A percentile compares a stretch with the other conserved stretches of the same genome.
These are phyloP conservation scores for Bubo bubo DNA, from an alignment of 2,113 vertebrate species.

Conservation along the genomic window DNA sequence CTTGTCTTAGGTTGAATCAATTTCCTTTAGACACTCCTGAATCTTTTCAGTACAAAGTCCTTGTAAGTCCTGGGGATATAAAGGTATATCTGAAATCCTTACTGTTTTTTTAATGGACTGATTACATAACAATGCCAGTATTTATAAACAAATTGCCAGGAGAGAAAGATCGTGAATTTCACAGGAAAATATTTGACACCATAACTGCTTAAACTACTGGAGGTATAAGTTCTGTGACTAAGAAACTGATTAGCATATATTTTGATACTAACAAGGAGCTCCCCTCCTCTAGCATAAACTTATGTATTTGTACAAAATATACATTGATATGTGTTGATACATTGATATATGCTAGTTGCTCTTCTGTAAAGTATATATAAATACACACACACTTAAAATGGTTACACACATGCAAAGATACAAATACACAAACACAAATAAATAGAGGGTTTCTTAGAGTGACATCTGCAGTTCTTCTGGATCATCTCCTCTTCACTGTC, in stretches of 20 bases:
- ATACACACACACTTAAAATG: background rate
- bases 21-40: background rate
- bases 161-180: background rate
- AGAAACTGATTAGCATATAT: background rate
- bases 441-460: background rate
- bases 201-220: background rate
- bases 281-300: background rate
- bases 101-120: background rate
- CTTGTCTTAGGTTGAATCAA: background rate
- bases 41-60: background rate
- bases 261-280: background rate
- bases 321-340: background rate
- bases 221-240: background rate
- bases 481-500: background rate
- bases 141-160: background rate
- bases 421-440: background rate
- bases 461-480: background rate
- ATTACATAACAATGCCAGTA: background rate
- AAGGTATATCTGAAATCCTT: background rate
- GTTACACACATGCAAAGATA: background rate
- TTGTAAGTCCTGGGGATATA: background rate
- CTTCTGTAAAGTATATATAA: background rate
- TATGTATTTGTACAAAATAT: background rate
- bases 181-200: background rate
- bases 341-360: background rate